These are phyloP conservation scores for Macrosiphum euphorbiae DNA, from an alignment of 2,888 invertebrate species.

Conservation along the genomic window DNA sequence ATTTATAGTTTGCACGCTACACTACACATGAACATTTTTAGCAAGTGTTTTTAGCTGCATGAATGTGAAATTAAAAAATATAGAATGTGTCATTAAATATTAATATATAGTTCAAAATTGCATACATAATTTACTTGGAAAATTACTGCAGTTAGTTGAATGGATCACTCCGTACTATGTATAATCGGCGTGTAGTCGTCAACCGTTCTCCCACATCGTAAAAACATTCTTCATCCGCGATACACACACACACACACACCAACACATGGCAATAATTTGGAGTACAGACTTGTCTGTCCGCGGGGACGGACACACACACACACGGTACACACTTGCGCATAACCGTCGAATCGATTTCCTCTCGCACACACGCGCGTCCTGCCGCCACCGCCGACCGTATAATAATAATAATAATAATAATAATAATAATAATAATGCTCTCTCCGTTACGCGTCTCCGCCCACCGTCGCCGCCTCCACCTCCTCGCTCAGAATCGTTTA, in stretches of 20 bases:
- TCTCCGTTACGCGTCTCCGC: background rate
- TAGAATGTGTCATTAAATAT: background rate
- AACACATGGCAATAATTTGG: background rate
- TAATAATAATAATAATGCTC: slow-evolving; percentile 14
- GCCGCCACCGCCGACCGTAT: background rate
- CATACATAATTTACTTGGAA: background rate
- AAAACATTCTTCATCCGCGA: background rate
- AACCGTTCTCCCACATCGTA: background rate
- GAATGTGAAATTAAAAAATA: background rate
- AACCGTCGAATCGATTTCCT: slow-evolving; percentile 59
- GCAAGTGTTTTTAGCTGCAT: background rate
- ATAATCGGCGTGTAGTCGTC: background rate
- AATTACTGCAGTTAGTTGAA: background rate
- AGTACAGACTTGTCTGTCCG: background rate
- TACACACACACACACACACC: background rate
- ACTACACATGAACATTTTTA: background rate
- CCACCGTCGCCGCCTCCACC: background rate
- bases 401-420: slow-evolving; percentile 39
- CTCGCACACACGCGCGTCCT: slow-evolving; percentile 44
- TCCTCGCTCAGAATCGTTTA: slow-evolving; percentile 47
- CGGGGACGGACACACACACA: background rate
- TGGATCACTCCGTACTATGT: background rate
- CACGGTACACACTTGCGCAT: background rate
- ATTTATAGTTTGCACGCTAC: background rate
- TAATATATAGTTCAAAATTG: background rate